Conservation (phyloP, 2,888 invertebrate species). For the Hedya salicella region DNA sequence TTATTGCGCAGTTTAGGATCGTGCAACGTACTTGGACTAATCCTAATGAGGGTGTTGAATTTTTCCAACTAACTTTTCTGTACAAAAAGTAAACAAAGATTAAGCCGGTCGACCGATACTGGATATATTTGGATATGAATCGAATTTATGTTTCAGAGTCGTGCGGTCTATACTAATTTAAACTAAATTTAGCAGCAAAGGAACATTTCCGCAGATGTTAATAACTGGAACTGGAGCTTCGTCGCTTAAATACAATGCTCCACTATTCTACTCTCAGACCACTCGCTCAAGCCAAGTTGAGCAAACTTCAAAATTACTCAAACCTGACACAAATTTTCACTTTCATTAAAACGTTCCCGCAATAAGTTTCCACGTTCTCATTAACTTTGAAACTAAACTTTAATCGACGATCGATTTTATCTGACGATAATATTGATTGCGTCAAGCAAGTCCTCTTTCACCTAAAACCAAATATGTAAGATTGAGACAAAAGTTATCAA, state of each 20-base stretch:
- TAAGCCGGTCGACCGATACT: no score
- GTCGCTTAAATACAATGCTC: conserved; percentile 7
- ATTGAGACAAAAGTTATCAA: not conserved
- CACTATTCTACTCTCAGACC: conserved; percentile 20
- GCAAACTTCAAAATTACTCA: conserved; percentile 40
- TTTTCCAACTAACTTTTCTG: no score
- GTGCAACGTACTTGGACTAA: no score
- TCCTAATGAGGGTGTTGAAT: no score
- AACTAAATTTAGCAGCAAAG: not conserved
- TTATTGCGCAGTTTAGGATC: no score
- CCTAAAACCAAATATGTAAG: not conserved
- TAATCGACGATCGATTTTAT: not conserved
- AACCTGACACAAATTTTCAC: conserved; percentile 37
- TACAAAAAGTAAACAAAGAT: no score
- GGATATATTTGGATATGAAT: no score
- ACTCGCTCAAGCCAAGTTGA: conserved; percentile 19
- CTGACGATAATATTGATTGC: not conserved
- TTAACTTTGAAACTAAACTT: conserved; percentile 30
- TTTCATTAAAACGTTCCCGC: conserved; percentile 33
- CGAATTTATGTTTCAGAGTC: no score
- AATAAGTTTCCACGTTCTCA: conserved; percentile 23
- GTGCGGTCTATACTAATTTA: not conserved
- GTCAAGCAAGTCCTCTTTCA: not conserved
- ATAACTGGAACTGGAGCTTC: not conserved
- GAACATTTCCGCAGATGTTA: not conserved